Evolutionary conservation across 2,797 vertebrate genomes (phyloP).

Genomic region (Mormyrops attenuatus): DNA sequence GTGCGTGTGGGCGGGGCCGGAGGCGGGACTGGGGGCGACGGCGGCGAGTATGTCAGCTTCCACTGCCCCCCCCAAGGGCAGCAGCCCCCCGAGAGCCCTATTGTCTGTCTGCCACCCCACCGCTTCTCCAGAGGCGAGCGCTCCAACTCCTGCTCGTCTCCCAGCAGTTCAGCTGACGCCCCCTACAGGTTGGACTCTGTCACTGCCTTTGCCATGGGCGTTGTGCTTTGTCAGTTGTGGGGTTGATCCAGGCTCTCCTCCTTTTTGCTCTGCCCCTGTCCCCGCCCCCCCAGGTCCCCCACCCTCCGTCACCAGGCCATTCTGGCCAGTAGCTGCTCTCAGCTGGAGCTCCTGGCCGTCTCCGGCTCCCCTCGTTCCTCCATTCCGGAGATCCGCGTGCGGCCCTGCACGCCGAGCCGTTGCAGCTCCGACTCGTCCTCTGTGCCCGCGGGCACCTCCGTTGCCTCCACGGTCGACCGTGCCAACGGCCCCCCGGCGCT

Average conservation of each 20-base stretch:
- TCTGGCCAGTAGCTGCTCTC: slow-evolving; percentile 82
- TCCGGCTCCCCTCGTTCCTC: slow-evolving; percentile 47
- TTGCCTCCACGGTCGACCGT: slow-evolving; percentile 32
- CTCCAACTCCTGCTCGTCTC: slow-evolving; percentile 89
- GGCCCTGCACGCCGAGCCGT: slow-evolving; percentile 42
- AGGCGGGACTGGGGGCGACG: not conserved
- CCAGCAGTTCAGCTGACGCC: slow-evolving; percentile 61
- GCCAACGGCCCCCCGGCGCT: slow-evolving; percentile 36
- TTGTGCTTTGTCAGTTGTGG: not conserved
- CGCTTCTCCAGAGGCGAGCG: slow-evolving; percentile 75
- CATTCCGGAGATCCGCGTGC: slow-evolving; percentile 49
- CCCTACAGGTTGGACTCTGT: slow-evolving; percentile 54
- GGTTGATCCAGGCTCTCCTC: not conserved
- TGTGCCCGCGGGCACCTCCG: slow-evolving; percentile 34
- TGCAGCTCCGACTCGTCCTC: slow-evolving; percentile 38
- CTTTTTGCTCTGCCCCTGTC: not conserved
- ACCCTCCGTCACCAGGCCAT: slow-evolving; percentile 60
- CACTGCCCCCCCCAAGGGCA: slow-evolving; percentile 37
- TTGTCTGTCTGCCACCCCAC: slow-evolving; percentile 60
- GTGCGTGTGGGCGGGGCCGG: slow-evolving; percentile 63
- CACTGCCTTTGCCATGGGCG: not conserved
- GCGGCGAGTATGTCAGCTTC: slow-evolving; percentile 56
- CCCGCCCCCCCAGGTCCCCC: slow-evolving; percentile 55
- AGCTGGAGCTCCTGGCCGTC: slow-evolving; percentile 68
- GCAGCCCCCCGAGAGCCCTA: slow-evolving; percentile 67